A percentile compares a stretch with the other conserved stretches of the same genome.
Conservation (phyloP, 2,797 vertebrate genomes). For the Tokudaia muenninki region DNA sequence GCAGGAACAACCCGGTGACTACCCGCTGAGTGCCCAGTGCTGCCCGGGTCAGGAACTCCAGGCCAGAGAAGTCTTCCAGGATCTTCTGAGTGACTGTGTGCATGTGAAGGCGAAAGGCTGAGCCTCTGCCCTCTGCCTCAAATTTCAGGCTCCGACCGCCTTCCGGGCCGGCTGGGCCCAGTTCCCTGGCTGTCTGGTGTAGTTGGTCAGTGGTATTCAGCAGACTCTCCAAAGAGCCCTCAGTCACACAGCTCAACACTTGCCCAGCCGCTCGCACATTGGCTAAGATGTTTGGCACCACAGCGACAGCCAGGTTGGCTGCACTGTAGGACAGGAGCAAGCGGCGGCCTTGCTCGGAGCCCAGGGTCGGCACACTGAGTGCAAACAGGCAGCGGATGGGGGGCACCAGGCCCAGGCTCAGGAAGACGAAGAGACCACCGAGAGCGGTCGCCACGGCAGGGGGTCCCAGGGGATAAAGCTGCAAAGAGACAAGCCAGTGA, state of each 20-base stretch:
- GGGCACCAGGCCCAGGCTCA: constrained; percentile 90
- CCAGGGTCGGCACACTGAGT: constrained; percentile 92
- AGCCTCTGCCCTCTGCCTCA: constrained; percentile 87
- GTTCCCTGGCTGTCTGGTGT: constrained; percentile 85
- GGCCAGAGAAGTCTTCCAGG: constrained; percentile 88
- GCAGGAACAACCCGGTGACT: constrained; percentile 89
- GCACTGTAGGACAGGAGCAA: constrained; percentile 92
- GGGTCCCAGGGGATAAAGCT: constrained; percentile 86
- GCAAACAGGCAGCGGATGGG: constrained; percentile 94
- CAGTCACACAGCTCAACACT: constrained; percentile 92
- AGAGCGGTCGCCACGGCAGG: constrained; percentile 79
- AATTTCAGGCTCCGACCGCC: constrained; percentile 85
- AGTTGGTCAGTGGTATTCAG: constrained; percentile 91
- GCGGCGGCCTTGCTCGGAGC: constrained; percentile 93
- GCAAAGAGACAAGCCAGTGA: constrained; percentile 91
- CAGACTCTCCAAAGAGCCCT: constrained; percentile 91
- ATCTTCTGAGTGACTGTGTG: constrained; percentile 88
- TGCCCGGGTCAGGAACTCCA: constrained; percentile 86
- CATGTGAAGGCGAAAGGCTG: constrained; percentile 88
- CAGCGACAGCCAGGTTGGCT: constrained; percentile 90
- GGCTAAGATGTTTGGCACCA: constrained; percentile 91
- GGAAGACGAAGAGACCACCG: constrained; percentile 87
- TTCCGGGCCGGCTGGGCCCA: constrained; percentile 79
- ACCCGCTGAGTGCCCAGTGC: constrained; percentile 88
- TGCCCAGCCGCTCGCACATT: constrained; percentile 90